Percentiles rank a stretch among this genome's conserved stretches.
phyloP scores from a whole-genome alignment of 2,797 vertebrate species.

The Spea hammondii region DNA sequence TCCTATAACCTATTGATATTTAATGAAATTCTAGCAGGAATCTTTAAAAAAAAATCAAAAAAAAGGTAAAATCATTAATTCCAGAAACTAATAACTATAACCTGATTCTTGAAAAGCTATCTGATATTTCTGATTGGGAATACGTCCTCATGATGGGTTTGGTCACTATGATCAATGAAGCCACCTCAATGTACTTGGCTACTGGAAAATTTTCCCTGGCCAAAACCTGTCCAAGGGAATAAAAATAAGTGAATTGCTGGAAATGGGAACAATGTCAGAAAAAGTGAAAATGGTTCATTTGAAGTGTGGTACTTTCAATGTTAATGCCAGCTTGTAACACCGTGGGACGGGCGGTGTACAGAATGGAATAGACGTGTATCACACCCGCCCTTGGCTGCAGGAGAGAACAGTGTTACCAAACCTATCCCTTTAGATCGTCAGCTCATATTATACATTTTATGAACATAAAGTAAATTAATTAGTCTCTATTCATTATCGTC shows the following conservation, averaged over 20 bases:
- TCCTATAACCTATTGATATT: too few relatives aligned
- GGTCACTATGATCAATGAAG: slow-evolving; percentile 29
- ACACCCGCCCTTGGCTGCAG: slow-evolving; percentile 65
- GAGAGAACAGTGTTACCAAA: slow-evolving; percentile 47
- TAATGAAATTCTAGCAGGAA: too few relatives aligned
- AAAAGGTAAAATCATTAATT: neutral
- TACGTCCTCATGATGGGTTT: neutral
- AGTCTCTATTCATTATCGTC: slow-evolving; percentile 40
- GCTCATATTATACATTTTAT: slow-evolving; percentile 24
- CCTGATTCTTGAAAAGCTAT: too few relatives aligned
- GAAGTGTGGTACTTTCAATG: slow-evolving; percentile 71
- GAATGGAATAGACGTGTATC: slow-evolving; percentile 36
- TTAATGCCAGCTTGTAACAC: slow-evolving; percentile 62
- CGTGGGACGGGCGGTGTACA: slow-evolving; percentile 57
- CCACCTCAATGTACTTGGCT: slow-evolving; percentile 47
- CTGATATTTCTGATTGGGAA: neutral
- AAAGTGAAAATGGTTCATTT: slow-evolving; percentile 69
- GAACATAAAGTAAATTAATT: slow-evolving; percentile 36
- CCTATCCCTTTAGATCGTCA: slow-evolving; percentile 54
- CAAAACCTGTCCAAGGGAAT: slow-evolving; percentile 58
- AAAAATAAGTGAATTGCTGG: slow-evolving; percentile 67
- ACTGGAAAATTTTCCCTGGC: slow-evolving; percentile 53
- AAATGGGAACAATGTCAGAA: slow-evolving; percentile 65
- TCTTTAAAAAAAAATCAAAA: neutral
- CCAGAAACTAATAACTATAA: too few relatives aligned